These are phyloP conservation scores for Plagodis dolabraria DNA, from an alignment of 2,888 invertebrate species.

Conservation along the genomic window DNA sequence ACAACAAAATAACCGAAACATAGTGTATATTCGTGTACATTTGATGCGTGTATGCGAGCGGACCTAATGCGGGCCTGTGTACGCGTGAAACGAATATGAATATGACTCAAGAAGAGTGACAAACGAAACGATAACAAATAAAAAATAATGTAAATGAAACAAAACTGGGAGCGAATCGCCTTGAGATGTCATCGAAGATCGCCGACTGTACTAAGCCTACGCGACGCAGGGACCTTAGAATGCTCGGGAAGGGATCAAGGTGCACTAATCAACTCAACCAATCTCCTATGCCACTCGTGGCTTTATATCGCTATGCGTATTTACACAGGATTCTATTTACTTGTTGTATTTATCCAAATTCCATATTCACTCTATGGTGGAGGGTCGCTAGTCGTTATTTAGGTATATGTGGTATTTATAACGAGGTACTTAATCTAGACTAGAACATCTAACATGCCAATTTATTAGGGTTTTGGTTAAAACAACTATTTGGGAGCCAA, in stretches of 20 bases:
- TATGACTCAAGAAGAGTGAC: constrained; percentile 75
- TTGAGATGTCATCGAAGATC: constrained; percentile 64
- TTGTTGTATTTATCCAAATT: constrained; percentile 51
- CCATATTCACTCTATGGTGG: constrained; percentile 67
- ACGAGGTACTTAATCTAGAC: constrained; percentile 62
- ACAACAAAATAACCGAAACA: constrained; percentile 44
- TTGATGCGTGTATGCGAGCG: constrained; percentile 67
- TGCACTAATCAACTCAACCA: constrained; percentile 48
- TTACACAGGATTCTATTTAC: constrained; percentile 40
- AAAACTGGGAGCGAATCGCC: constrained; percentile 61
- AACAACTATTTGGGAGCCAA: constrained; percentile 70
- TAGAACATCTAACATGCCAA: constrained; percentile 73
- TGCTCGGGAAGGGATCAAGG: constrained; percentile 57
- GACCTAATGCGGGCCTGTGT: constrained; percentile 59
- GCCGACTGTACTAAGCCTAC: constrained; percentile 67
- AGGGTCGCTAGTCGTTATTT: constrained; percentile 58
- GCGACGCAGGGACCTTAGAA: constrained; percentile 65
- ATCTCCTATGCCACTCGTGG: constrained; percentile 52
- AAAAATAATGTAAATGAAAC: constrained; percentile 53
- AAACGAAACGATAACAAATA: constrained; percentile 55
- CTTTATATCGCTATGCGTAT: constrained; percentile 42
- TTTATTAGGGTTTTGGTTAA: constrained; percentile 52
- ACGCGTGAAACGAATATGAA: constrained; percentile 77
- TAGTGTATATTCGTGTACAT: constrained; percentile 68
- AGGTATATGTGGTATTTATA: constrained; percentile 50